These are phyloP conservation scores for Pholis gunnellus DNA, from an alignment of 2,113 vertebrate species.

Conservation along the genomic window DNA sequence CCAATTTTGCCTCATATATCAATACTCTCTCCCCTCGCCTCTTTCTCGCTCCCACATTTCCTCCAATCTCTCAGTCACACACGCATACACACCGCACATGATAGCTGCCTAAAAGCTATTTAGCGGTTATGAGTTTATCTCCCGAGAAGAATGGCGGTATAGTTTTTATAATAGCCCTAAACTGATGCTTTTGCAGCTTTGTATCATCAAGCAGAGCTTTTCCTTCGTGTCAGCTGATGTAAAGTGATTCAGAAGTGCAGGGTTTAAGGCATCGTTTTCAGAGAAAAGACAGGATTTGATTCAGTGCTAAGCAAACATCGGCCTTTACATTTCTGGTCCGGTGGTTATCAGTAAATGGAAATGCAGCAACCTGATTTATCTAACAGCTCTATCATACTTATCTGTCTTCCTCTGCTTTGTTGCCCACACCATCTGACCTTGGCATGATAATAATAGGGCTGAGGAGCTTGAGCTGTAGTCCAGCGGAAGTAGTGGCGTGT, in stretches of 20 bases:
- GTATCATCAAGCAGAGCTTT: constrained; percentile 13
- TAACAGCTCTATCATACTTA: constrained; percentile 32
- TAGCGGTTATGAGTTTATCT: constrained; percentile 29
- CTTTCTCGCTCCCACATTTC: constrained; percentile 14
- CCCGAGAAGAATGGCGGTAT: constrained; percentile 8
- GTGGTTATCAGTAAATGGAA: constrained; percentile 51
- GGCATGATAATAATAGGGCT: constrained; percentile 64
- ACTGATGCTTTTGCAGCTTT: constrained; percentile 16
- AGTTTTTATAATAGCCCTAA: constrained; percentile 29
- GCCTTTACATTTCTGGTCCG: constrained; percentile 17
- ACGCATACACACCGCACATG: constrained; percentile 9
- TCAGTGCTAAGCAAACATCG: constrained; percentile 10
- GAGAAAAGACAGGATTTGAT: constrained; percentile 16
- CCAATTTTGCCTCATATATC: constrained; percentile 32
- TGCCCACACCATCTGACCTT: constrained; percentile 66
- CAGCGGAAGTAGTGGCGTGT: constrained; percentile 27
- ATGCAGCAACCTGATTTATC: constrained; percentile 49
- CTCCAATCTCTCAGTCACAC: constrained; percentile 35
- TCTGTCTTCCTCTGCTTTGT: constrained; percentile 55
- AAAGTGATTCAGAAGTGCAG: neutral
- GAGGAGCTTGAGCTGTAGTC: constrained; percentile 36
- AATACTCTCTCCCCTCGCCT: neutral
- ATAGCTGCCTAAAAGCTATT: constrained; percentile 44
- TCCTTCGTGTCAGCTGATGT: neutral
- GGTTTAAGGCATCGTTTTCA: neutral